Evolutionary conservation across 1,140 invertebrate species (phyloP).

Genomic region (Adelges cooleyi): DNA sequence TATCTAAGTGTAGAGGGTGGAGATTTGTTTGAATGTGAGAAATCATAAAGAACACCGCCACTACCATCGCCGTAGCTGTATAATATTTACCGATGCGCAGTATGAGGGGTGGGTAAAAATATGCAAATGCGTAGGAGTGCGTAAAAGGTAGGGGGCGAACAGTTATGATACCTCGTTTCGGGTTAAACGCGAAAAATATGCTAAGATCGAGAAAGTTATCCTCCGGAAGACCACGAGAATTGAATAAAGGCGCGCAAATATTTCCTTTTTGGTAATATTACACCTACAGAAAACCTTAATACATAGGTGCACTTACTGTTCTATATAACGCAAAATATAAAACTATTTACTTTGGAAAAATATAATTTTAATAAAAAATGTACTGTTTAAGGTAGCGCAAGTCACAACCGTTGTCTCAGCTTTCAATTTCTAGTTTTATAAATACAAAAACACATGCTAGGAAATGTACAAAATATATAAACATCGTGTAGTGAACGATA

Average conservation of each 20-base stretch:
- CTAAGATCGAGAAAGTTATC: constrained; percentile 24
- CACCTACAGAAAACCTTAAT: background rate
- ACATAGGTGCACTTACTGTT: too few species aligned
- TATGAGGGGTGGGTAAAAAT: constrained; percentile 8
- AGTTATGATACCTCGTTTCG: constrained; percentile 27
- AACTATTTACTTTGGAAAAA: too few species aligned
- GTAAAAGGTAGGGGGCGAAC: too few species aligned
- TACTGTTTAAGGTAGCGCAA: too few species aligned
- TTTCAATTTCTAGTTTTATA: too few species aligned
- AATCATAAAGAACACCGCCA: constrained; percentile 19
- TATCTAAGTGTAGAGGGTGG: background rate
- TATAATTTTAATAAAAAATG: too few species aligned
- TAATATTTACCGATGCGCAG: background rate
- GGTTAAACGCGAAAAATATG: constrained; percentile 29
- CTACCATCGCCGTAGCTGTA: background rate
- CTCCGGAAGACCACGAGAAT: background rate
- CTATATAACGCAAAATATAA: too few species aligned
- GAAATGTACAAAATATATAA: too few species aligned
- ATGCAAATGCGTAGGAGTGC: background rate
- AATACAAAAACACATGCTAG: too few species aligned
- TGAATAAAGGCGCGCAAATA: constrained; percentile 6
- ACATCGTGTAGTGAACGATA: too few species aligned
- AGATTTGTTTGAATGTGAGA: constrained; percentile 15
- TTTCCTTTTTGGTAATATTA: background rate
- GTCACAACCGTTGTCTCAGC: too few species aligned